Evolutionary conservation across 2,888 invertebrate species (phyloP), one percentile per base, ranked within the genome.

Genomic region (Cheilosia scutellata): DNA sequence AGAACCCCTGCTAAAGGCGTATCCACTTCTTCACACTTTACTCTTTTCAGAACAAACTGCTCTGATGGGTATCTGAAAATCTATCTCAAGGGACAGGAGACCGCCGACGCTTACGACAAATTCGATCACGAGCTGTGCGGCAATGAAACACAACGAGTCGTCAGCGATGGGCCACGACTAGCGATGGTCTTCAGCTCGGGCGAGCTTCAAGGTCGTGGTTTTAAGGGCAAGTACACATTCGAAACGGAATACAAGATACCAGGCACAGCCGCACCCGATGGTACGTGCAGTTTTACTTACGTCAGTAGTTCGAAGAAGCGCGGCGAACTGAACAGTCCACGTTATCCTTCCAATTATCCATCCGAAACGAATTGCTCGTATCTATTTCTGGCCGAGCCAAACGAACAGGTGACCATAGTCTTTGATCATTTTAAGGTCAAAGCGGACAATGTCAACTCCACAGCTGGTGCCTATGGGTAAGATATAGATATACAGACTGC

Each of bases 341-440:
- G 98, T 84, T 98, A 98, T 94, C 98, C 98, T 90, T 97, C 98
- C 91, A 97, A 98, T 93, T 99, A 99, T 94, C 98, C 98, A 88
- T 97, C 98, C 90, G 96, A 96, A 92, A 98, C 97, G 88, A 97
- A 97, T 93, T 99, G 99, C 94, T 97, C 97, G 84, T 99, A 97
- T 94, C 94, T 96, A 90, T 97, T 99, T 93, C 93, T 96, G 90
- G 97, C 97, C 71, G 96, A 96, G 88, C 95, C 96, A 87, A 96
- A 96, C 92, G 97, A 98, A 91, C 97, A 98, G 93, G 97, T 97
- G 90, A 96, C 96, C 82, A 94, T 98, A 88, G 96, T 97, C 83
- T 98, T 98, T 90, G 97, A 98, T 93, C 96, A 97, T 92, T 98
- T 98, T 92, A 97, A 97, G 93, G 96, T 98, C 68, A 94, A 96